phyloP scores from a whole-genome alignment of 1,140 invertebrate species.

The Teleogryllus occipitalis region DNA sequence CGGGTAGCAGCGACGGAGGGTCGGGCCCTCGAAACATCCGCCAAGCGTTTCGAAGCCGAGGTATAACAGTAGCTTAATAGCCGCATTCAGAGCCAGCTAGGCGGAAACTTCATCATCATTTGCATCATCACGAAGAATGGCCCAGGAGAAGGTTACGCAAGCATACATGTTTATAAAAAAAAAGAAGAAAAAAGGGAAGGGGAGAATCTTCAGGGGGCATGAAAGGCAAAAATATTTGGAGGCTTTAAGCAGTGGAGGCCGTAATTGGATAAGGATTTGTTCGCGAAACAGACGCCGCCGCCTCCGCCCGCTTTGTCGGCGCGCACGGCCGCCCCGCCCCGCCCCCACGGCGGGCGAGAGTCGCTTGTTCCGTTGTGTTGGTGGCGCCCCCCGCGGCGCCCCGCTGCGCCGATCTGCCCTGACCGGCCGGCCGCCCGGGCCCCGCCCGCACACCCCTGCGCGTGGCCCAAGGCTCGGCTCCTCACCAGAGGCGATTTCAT shows the following conservation, averaged over 20 bases:
- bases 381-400: too few relatives aligned
- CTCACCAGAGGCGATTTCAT: too few relatives aligned
- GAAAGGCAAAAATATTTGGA: not conserved
- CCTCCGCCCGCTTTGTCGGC: not conserved
- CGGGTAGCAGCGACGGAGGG: not conserved
- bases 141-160: not conserved
- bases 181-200: not conserved
- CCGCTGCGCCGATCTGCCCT: not conserved
- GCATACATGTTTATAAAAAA: not conserved
- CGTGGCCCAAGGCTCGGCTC: too few relatives aligned
- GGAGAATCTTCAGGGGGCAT: not conserved
- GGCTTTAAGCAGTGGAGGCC: not conserved
- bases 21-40: not conserved
- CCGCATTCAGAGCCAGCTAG: not conserved
- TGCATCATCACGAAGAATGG: not conserved
- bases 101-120: conserved; percentile 1
- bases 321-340: too few relatives aligned
- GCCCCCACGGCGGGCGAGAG: not conserved
- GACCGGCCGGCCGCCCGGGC: too few relatives aligned
- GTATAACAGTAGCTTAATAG: conserved; percentile 5
- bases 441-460: too few relatives aligned
- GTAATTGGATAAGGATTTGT: conserved; percentile 5
- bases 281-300: not conserved
- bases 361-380: not conserved
- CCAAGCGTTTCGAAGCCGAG: not conserved